These are phyloP conservation scores for Procambarus virginalis DNA, from an alignment of 1,140 invertebrate genomes.

Conservation along the genomic window DNA sequence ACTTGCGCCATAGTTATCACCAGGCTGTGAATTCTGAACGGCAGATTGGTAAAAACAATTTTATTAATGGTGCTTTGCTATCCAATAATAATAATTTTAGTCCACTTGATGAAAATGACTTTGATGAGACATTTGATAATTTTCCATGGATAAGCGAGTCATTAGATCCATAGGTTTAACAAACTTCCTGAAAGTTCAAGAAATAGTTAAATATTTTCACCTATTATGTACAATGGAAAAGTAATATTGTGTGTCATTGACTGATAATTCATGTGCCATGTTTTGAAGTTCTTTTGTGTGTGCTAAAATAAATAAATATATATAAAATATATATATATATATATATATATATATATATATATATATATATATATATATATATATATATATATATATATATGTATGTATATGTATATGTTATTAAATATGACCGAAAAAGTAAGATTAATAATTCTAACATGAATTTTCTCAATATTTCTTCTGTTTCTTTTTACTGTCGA, in stretches of 20 bases:
- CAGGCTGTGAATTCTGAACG: constrained; percentile 37
- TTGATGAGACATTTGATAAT: constrained; percentile 66
- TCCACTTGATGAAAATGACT: constrained; percentile 62
- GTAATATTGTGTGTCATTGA: constrained; percentile 14
- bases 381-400: background rate
- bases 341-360: background rate
- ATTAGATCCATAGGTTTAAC: constrained; percentile 48
- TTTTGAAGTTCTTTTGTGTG: constrained; percentile 28
- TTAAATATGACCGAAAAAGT: no score
- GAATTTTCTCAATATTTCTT: no score
- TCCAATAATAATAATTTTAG: constrained; percentile 62
- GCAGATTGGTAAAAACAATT: constrained; percentile 56
- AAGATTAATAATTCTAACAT: no score
- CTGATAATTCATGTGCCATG: constrained; percentile 16
- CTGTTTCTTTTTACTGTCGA: no score
- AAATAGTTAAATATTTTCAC: constrained; percentile 40
- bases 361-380: constrained; percentile 10
- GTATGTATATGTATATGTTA: no score
- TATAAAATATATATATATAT: background rate
- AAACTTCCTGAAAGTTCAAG: constrained; percentile 53
- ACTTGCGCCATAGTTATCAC: constrained; percentile 34
- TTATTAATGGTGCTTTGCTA: constrained; percentile 66
- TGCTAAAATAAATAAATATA: constrained; percentile 12
- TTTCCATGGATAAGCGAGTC: constrained; percentile 66
- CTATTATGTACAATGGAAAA: constrained; percentile 23